These are phyloP conservation scores for Oscheius myriophilus DNA, from an alignment of 2,888 invertebrate genomes.

Conservation along the genomic window DNA sequence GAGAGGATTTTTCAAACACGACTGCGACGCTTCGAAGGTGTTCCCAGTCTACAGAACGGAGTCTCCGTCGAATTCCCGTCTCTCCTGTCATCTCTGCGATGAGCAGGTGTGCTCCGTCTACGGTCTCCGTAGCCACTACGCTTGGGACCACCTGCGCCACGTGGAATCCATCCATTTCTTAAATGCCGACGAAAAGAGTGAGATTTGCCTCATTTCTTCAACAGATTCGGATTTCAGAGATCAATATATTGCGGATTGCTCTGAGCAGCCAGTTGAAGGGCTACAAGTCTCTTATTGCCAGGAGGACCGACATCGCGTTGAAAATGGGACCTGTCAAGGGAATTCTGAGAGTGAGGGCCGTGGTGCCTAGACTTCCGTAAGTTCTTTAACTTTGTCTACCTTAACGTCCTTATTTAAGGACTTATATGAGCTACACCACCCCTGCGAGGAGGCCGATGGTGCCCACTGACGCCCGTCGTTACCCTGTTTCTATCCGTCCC, in stretches of 20 bases:
- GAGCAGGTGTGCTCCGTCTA: conserved; percentile 9
- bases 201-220: background rate
- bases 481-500: background rate
- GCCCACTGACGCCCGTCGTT: background rate
- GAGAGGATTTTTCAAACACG: conserved; percentile 10
- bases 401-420: too few relatives aligned
- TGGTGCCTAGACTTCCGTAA: background rate
- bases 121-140: conserved; percentile 10
- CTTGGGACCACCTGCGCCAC: conserved; percentile 1
- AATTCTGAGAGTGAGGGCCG: background rate
- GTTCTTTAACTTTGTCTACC: background rate
- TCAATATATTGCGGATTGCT: background rate
- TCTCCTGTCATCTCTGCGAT: conserved; percentile 20
- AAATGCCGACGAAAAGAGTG: background rate
- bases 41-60: conserved; percentile 2
- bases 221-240: background rate
- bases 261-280: background rate
- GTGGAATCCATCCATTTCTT: background rate
- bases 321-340: conserved; percentile 6
- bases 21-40: background rate
- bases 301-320: conserved; percentile 3
- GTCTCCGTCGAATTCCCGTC: background rate
- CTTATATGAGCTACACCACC: too few relatives aligned
- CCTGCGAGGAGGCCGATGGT: too few relatives aligned
- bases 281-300: background rate